These are phyloP conservation scores for Aurelia sp. DNA, from an alignment of 30 jellyfish, hydroid and myxozoan genomes.

Conservation along the genomic window DNA sequence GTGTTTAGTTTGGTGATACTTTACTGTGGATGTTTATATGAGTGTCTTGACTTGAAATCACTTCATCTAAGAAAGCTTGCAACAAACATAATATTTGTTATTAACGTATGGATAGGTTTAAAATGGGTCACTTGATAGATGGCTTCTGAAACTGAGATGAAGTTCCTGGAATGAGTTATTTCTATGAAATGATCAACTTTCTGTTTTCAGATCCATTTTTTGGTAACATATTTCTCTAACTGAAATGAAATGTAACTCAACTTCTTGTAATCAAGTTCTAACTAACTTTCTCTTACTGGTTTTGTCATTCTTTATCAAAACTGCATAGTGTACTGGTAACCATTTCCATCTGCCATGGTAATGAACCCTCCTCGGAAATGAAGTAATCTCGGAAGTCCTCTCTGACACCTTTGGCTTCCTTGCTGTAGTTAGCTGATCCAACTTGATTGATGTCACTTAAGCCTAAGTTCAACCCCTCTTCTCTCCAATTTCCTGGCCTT, in stretches of 20 bases:
- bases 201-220: too few relatives aligned
- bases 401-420: slow-evolving; percentile 75
- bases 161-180: too few relatives aligned
- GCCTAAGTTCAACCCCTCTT: slow-evolving; percentile 61
- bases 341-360: slow-evolving; percentile 79
- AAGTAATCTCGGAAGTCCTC: slow-evolving; percentile 80
- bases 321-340: slow-evolving; percentile 47
- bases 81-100: background rate
- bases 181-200: background rate
- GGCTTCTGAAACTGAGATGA: background rate
- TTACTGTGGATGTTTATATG: too few relatives aligned
- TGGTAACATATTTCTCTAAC: too few relatives aligned
- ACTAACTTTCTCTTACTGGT: background rate
- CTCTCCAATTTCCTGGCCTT: slow-evolving; percentile 84
- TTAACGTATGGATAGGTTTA: background rate
- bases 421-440: slow-evolving; percentile 70
- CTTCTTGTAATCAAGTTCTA: too few relatives aligned
- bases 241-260: too few relatives aligned
- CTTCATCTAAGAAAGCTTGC: too few relatives aligned
- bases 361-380: slow-evolving; percentile 57
- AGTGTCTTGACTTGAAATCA: too few relatives aligned
- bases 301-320: slow-evolving; percentile 53
- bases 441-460: slow-evolving; percentile 27
- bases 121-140: slow-evolving; percentile 2
- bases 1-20: too few relatives aligned